phyloP scores from a whole-genome alignment of 2,797 vertebrate species.

The Phrynocephalus forsythii region DNA sequence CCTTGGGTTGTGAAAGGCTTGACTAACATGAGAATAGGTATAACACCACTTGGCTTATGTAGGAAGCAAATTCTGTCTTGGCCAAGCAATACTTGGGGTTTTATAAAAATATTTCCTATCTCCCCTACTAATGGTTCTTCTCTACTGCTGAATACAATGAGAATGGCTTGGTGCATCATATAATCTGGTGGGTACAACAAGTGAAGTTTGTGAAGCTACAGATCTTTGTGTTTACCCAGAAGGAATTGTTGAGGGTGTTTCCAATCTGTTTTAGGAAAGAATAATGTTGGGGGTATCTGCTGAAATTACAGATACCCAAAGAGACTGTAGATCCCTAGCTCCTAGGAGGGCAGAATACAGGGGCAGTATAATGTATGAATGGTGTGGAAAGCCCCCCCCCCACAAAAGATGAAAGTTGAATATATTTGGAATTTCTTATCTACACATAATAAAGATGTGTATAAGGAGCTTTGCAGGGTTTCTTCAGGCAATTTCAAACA shows the following conservation, averaged over 20 bases:
- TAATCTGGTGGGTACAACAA: not conserved
- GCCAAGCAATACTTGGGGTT: not conserved
- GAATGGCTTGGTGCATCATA: not conserved
- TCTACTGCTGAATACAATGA: too few relatives aligned
- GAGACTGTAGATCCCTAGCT: not conserved
- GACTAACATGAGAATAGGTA: not conserved
- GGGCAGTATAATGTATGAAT: not conserved
- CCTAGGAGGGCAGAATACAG: not conserved
- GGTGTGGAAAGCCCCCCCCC: not conserved
- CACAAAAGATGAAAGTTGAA: not conserved
- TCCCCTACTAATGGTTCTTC: not conserved
- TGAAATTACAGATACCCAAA: not conserved
- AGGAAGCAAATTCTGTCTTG: not conserved
- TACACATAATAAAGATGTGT: slow-evolving; percentile 13
- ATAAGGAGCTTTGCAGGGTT: slow-evolving; percentile 1
- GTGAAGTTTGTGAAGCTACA: not conserved
- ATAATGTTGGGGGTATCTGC: not conserved
- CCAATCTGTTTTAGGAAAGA: not conserved
- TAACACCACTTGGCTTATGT: not conserved
- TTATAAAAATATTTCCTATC: not conserved
- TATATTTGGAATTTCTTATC: not conserved
- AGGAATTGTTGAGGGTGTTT: not conserved
- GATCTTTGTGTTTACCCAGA: not conserved
- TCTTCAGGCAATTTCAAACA: slow-evolving; percentile 29
- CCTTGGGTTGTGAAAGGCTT: not conserved